A percentile compares a stretch with the other conserved stretches of the same genome.
Evolutionary conservation across 2,113 vertebrate genomes (phyloP).

Genomic region (Tetraodon nigroviridis): DNA sequence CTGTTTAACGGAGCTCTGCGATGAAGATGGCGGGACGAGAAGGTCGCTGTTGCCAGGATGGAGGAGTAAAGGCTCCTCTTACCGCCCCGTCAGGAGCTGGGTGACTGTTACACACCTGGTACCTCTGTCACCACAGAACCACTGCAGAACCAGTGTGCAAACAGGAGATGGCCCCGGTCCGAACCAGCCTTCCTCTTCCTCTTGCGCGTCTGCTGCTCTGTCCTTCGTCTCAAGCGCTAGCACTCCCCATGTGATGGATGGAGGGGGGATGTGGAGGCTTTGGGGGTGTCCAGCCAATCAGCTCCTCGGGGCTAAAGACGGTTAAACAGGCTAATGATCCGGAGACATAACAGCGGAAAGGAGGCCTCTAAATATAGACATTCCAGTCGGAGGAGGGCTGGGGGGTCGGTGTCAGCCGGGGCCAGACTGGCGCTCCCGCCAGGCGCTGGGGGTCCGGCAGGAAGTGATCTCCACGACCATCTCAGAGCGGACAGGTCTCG

Average conservation of each 20-base stretch:
- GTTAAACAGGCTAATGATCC: conserved; percentile 79
- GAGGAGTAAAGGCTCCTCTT: too few species aligned
- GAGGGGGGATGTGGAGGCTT: neutral
- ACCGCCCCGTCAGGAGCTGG: conserved; percentile 53
- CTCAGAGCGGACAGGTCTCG: conserved; percentile 37
- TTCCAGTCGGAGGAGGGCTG: conserved; percentile 44
- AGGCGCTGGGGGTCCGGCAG: conserved; percentile 56
- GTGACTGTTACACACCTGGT: conserved; percentile 7
- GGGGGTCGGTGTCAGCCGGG: conserved; percentile 6
- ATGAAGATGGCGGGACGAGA: conserved; percentile 48
- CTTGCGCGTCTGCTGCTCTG: conserved; percentile 19
- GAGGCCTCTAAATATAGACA: conserved; percentile 75
- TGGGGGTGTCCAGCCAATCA: conserved; percentile 48
- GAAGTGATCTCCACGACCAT: conserved; percentile 52
- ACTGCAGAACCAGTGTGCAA: too few species aligned
- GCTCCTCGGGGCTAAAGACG: conserved; percentile 55
- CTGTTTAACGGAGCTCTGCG: conserved; percentile 62
- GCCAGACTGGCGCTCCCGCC: conserved; percentile 50
- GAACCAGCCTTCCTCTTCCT: too few species aligned
- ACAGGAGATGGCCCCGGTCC: too few species aligned
- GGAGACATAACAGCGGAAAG: conserved; percentile 73
- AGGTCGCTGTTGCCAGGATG: conserved; percentile 56
- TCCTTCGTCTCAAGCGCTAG: conserved; percentile 32
- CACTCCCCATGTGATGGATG: neutral
- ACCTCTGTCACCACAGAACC: too few species aligned